Percentiles rank a stretch among this genome's conserved stretches.
phyloP scores from a whole-genome alignment of 1,140 invertebrate species.

The Eulimnadia texana region DNA sequence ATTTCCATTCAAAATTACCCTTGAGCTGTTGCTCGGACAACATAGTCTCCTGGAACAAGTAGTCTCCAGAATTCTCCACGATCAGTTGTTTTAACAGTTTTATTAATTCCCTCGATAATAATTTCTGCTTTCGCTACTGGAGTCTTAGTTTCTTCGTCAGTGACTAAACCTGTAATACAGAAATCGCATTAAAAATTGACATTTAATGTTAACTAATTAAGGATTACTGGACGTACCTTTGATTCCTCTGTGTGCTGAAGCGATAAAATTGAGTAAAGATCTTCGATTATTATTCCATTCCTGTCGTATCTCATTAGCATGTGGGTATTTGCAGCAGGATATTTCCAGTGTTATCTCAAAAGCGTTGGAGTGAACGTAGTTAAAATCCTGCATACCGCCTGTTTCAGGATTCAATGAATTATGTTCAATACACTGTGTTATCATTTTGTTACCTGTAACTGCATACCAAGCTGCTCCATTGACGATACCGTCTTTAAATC shows the following conservation, averaged over 20 bases:
- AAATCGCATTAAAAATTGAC: too few relatives aligned
- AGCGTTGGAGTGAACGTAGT: slow-evolving; percentile 87
- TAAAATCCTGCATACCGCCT: slow-evolving; percentile 97
- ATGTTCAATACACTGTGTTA: neutral
- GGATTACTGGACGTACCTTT: slow-evolving; percentile 51
- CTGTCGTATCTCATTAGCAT: slow-evolving; percentile 43
- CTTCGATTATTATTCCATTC: slow-evolving; percentile 84
- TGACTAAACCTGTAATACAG: slow-evolving; percentile 20
- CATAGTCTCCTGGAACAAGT: slow-evolving; percentile 72
- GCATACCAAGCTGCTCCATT: slow-evolving; percentile 79
- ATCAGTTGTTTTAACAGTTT: slow-evolving; percentile 30
- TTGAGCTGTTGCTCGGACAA: slow-evolving; percentile 43
- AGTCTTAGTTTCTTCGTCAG: slow-evolving; percentile 18
- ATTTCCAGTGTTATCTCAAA: slow-evolving; percentile 95
- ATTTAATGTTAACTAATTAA: too few relatives aligned
- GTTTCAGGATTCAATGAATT: too few relatives aligned
- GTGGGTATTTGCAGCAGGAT: slow-evolving; percentile 89
- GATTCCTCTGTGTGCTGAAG: slow-evolving; percentile 68
- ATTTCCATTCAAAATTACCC: neutral
- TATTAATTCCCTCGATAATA: slow-evolving; percentile 24
- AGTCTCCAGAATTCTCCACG: slow-evolving; percentile 87
- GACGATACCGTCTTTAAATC: slow-evolving; percentile 60
- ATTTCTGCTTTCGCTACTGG: slow-evolving; percentile 28
- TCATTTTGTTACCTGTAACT: slow-evolving; percentile 20
- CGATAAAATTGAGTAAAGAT: slow-evolving; percentile 68